A percentile compares a stretch with the other conserved stretches of the same genome.
Conservation (phyloP, 1,140 invertebrate species). For the Drosophila virilis region DNA sequence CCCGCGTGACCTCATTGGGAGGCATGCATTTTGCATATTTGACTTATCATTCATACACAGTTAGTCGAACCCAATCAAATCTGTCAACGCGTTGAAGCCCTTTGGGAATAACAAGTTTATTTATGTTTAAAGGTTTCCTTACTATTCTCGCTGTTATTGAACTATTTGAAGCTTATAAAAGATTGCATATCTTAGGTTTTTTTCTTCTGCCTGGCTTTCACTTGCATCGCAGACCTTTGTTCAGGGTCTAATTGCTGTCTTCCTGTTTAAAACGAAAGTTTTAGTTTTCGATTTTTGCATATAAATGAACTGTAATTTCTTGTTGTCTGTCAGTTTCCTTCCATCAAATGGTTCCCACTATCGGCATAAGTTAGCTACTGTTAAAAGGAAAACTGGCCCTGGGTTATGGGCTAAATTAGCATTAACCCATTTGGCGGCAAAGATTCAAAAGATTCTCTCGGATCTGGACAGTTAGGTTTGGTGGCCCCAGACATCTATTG, state of each 20-base stretch:
- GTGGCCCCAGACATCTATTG: constrained; percentile 36
- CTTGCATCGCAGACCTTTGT: constrained; percentile 12
- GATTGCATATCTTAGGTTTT: neutral
- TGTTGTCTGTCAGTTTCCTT: constrained; percentile 35
- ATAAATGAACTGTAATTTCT: constrained; percentile 42
- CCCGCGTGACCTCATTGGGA: constrained; percentile 51
- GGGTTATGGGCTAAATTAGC: constrained; percentile 30
- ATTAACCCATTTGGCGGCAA: constrained; percentile 53
- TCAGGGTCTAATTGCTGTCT: constrained; percentile 26
- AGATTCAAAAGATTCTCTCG: constrained; percentile 13
- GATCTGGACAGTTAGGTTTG: constrained; percentile 26
- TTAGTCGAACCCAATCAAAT: neutral
- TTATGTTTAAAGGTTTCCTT: neutral
- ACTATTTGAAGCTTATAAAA: neutral
- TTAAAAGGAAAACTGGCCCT: constrained; percentile 6
- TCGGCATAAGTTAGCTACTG: constrained; percentile 33
- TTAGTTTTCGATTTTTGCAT: constrained; percentile 31
- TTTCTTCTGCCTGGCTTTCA: constrained; percentile 29
- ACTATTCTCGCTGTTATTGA: neutral
- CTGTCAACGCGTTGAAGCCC: neutral
- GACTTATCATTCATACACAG: constrained; percentile 16
- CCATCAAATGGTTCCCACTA: constrained; percentile 17
- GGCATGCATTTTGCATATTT: constrained; percentile 11
- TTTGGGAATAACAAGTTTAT: neutral
- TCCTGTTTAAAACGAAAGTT: constrained; percentile 44